A percentile compares a stretch with the other conserved stretches of the same genome.
phyloP scores from a whole-genome alignment of 2,797 vertebrate species.

The Enteromius anoplus region DNA sequence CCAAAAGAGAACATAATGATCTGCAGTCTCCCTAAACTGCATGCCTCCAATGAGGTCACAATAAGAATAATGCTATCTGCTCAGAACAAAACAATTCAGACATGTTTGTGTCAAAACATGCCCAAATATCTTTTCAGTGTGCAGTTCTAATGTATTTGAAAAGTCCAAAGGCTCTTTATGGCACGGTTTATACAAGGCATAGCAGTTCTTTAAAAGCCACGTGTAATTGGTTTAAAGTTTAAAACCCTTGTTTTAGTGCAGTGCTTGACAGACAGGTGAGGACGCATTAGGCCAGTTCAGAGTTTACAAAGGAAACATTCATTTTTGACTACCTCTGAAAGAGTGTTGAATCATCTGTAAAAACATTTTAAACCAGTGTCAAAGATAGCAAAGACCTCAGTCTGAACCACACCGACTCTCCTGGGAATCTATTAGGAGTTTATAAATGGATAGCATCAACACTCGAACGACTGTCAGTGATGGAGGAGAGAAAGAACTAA shows the following conservation, averaged over 20 bases:
- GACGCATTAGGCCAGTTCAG: not conserved
- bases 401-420: not conserved
- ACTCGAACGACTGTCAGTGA: not conserved
- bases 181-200: not conserved
- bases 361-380: not conserved
- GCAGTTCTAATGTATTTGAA: not conserved
- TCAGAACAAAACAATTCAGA: not conserved
- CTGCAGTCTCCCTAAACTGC: slow-evolving; percentile 35
- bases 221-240: not conserved
- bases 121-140: not conserved
- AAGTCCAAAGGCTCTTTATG: not conserved
- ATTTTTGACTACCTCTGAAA: not conserved
- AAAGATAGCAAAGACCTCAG: not conserved
- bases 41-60: slow-evolving; percentile 26
- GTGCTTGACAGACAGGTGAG: not conserved
- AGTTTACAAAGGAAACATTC: not conserved
- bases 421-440: not conserved
- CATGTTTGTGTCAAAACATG: not conserved
- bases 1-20: slow-evolving; percentile 61
- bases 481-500: slow-evolving; percentile 15
- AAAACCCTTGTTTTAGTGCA: not conserved
- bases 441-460: slow-evolving; percentile 13
- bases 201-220: not conserved
- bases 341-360: not conserved
- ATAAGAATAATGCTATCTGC: not conserved